phyloP scores from a whole-genome alignment of 2,888 invertebrate genomes.

The Chironomus riparius region DNA sequence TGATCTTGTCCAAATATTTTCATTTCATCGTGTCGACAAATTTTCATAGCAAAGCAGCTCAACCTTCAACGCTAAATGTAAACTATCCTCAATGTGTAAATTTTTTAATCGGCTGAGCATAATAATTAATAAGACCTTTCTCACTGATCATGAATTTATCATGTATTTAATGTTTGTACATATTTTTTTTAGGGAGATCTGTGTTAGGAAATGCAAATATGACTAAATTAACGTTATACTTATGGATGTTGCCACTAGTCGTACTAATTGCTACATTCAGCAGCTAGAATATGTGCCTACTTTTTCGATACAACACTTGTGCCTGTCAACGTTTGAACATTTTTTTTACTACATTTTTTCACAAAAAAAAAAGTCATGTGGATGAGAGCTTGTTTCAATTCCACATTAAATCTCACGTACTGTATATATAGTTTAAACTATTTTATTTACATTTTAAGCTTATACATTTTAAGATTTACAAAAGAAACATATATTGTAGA shows the following conservation, averaged over 20 bases:
- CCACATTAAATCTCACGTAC: neutral
- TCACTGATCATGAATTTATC: neutral
- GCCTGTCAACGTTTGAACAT: neutral
- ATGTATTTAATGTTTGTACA: neutral
- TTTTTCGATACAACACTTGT: neutral
- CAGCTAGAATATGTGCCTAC: slow-evolving; percentile 11
- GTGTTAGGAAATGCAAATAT: neutral
- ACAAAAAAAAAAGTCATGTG: no score
- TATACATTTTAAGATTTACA: no score
- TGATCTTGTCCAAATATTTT: slow-evolving; percentile 21
- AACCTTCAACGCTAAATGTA: neutral
- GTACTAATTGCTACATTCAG: neutral
- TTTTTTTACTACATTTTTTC: no score
- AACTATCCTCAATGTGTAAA: slow-evolving; percentile 4
- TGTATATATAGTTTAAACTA: no score
- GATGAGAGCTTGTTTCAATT: no score
- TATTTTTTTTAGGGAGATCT: slow-evolving; percentile 18
- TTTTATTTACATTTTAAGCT: no score
- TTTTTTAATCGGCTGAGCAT: neutral
- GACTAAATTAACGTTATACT: neutral
- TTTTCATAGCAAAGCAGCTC: slow-evolving; percentile 7
- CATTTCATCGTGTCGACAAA: slow-evolving; percentile 11
- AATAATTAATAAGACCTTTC: slow-evolving; percentile 6
- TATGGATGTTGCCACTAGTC: neutral
- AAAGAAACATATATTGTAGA: no score